Evolutionary conservation across 2,797 vertebrate species (phyloP).

Genomic region (Halcyon chelicuti): DNA sequence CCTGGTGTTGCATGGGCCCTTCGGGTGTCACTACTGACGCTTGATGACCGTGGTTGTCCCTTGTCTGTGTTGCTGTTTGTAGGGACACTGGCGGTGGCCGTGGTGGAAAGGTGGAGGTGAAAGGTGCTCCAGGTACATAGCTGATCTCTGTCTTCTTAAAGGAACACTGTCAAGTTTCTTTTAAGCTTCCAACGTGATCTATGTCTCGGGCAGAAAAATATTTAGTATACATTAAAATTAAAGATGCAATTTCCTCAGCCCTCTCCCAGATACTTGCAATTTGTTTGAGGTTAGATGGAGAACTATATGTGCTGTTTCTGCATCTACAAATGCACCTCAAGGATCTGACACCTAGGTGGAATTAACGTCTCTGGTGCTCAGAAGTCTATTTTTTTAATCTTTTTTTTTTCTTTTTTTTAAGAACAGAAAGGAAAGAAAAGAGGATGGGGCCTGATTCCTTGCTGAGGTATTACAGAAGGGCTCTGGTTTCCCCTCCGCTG

Average conservation of each 20-base stretch:
- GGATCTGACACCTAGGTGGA: neutral
- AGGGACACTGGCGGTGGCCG: neutral
- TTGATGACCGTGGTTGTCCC: conserved; percentile 58
- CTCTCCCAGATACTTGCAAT: neutral
- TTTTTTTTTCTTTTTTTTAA: neutral
- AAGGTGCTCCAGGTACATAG: neutral
- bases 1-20: conserved; percentile 62
- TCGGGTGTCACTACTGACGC: neutral
- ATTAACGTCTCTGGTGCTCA: neutral
- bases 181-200: neutral
- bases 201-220: neutral
- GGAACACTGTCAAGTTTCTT: neutral
- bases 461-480: neutral
- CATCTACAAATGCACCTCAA: neutral
- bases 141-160: neutral
- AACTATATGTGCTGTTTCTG: neutral
- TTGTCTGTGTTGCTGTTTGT: conserved; percentile 39
- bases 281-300: neutral
- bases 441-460: neutral
- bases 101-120: neutral
- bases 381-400: neutral
- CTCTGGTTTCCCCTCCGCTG: neutral
- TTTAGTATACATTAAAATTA: neutral
- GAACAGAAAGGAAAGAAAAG: neutral
- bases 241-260: neutral